Conservation (phyloP, 2,797 vertebrate genomes). For the Acridotheres tristis region DNA sequence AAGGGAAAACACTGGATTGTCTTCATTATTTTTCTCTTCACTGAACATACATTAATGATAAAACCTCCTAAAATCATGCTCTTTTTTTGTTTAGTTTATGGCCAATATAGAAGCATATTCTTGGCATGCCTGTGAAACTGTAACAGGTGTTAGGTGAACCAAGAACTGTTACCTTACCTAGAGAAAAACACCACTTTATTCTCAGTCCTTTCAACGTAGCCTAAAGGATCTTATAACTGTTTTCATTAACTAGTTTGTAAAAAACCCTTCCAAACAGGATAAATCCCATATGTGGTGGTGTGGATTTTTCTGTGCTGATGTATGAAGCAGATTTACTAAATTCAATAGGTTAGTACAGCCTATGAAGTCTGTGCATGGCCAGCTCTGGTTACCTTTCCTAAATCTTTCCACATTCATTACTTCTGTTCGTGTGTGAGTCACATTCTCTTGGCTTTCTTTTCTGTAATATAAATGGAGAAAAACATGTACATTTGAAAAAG, state of each 20-base stretch:
- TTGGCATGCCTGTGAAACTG: background rate
- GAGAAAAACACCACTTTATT: background rate
- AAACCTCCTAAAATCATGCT: rapidly evolving
- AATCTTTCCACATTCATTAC: background rate
- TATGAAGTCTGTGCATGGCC: background rate
- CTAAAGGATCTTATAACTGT: background rate
- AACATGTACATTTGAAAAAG: conserved; percentile 22
- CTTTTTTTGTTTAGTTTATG: background rate
- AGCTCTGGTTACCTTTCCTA: background rate
- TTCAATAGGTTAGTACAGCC: background rate
- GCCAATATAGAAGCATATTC: background rate
- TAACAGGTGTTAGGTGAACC: background rate
- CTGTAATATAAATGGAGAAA: conserved; percentile 9
- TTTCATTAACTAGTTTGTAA: background rate
- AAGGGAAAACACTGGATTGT: background rate
- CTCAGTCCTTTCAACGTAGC: background rate
- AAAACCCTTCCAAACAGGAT: background rate
- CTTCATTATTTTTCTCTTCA: background rate
- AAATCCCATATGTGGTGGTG: background rate
- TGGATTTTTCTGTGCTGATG: background rate
- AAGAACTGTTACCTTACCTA: background rate
- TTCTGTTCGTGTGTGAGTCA: background rate
- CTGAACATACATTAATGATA: background rate
- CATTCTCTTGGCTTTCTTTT: background rate
- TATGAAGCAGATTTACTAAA: background rate